Evolutionary conservation across 2,113 vertebrate species (phyloP).

Genomic region (Channa argus): DNA sequence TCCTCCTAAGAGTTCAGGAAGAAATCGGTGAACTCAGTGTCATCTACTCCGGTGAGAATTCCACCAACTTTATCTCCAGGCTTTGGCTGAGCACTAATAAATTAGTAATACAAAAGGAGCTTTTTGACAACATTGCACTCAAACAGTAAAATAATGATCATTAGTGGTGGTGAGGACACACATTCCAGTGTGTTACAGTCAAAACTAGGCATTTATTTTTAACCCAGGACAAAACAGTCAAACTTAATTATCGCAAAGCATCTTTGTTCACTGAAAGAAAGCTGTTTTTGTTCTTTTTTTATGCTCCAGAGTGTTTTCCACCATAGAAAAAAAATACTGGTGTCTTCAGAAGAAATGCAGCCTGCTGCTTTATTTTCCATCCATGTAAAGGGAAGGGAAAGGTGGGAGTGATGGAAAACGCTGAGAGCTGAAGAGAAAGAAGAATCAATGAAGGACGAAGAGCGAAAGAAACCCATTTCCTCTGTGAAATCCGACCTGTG

Average conservation of each 20-base stretch:
- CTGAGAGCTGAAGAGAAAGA: constrained; percentile 44
- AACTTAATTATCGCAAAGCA: background rate
- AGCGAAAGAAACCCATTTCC: constrained; percentile 67
- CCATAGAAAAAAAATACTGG: constrained; percentile 27
- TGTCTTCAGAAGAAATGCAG: constrained; percentile 1
- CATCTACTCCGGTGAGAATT: constrained; percentile 75
- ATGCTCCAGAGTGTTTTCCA: constrained; percentile 70
- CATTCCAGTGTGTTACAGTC: too few relatives aligned
- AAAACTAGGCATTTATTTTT: too few relatives aligned
- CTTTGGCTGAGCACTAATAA: too few relatives aligned
- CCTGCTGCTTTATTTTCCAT: constrained; percentile 25
- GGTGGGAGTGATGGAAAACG: constrained; percentile 58
- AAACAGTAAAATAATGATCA: too few relatives aligned
- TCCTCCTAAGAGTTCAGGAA: constrained; percentile 79
- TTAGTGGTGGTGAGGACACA: too few relatives aligned
- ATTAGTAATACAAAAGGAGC: too few relatives aligned
- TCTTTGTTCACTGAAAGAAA: background rate
- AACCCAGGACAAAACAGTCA: background rate
- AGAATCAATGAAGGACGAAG: constrained; percentile 61
- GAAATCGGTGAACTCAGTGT: constrained; percentile 79
- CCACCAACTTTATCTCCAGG: background rate
- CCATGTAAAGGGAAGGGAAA: constrained; percentile 35
- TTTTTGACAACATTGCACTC: too few relatives aligned
- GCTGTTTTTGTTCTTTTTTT: constrained; percentile 17
- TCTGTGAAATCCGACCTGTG: constrained; percentile 62